Percentiles rank a stretch among this genome's conserved stretches.
Evolutionary conservation across 2,797 vertebrate genomes (phyloP).

Genomic region (Neosalanx taihuensis): DNA sequence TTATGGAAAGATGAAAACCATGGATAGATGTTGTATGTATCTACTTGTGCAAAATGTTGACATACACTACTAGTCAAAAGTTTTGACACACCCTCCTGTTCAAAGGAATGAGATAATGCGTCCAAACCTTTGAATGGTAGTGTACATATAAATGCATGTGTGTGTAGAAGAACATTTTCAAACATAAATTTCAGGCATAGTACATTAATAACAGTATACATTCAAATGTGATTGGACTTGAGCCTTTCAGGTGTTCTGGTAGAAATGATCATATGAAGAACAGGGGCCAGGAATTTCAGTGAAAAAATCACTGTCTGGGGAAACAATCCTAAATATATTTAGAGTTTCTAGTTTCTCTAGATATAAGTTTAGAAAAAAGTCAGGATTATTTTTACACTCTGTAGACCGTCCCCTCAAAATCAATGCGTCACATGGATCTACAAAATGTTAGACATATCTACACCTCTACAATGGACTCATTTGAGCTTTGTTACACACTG

Average conservation of each 20-base stretch:
- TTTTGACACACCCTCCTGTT: too few species aligned
- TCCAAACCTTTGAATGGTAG: too few species aligned
- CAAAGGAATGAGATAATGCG: too few species aligned
- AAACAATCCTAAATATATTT: slow-evolving; percentile 25
- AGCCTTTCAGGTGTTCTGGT: too few species aligned
- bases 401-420: not conserved
- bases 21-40: slow-evolving; percentile 7
- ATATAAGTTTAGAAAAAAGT: too few species aligned
- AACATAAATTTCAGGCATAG: not conserved
- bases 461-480: slow-evolving; percentile 21
- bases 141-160: not conserved
- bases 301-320: slow-evolving; percentile 22
- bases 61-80: not conserved
- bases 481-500: not conserved
- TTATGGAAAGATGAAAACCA: slow-evolving; percentile 6
- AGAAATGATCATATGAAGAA: not conserved
- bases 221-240: too few species aligned
- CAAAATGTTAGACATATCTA: not conserved
- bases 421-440: not conserved
- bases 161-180: not conserved
- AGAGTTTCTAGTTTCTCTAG: not conserved
- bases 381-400: not conserved
- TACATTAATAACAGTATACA: too few species aligned
- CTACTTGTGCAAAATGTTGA: not conserved
- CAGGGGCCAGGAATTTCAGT: slow-evolving; percentile 17